A percentile compares a stretch with the other conserved stretches of the same genome.
These are phyloP conservation scores for Neoascia interrupta DNA, from an alignment of 2,888 invertebrate genomes.

Conservation along the genomic window DNA sequence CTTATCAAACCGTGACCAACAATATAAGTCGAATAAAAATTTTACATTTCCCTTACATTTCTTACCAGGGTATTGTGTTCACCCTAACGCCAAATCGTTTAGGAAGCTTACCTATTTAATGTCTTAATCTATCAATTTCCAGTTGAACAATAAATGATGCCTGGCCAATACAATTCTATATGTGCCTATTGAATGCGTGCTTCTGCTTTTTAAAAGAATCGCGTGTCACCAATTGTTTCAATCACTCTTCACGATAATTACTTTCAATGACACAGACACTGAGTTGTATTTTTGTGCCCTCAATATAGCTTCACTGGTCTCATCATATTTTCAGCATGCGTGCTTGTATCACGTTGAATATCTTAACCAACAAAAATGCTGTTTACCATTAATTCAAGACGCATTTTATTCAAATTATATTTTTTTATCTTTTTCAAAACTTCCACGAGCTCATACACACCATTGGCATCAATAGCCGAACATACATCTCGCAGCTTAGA, in stretches of 20 bases:
- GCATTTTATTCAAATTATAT: not conserved
- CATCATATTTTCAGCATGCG: conserved; percentile 30
- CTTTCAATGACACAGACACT: conserved; percentile 14
- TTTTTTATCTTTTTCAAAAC: too few species aligned
- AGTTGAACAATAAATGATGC: too few species aligned
- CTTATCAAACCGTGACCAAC: too few species aligned
- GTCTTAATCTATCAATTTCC: too few species aligned
- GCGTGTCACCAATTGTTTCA: conserved; percentile 29
- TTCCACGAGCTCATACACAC: not conserved
- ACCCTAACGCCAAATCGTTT: too few species aligned
- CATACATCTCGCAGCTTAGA: not conserved
- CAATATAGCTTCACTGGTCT: conserved; percentile 33
- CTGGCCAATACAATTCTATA: too few species aligned
- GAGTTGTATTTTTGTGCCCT: too few species aligned
- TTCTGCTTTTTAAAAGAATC: conserved; percentile 15
- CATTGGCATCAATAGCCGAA: conserved; percentile 8
- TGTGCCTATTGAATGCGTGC: too few species aligned
- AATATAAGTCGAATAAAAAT: too few species aligned
- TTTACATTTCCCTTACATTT: too few species aligned
- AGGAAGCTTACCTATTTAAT: too few species aligned
- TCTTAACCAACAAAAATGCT: conserved; percentile 34
- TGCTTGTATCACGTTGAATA: not conserved
- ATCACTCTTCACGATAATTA: conserved; percentile 2
- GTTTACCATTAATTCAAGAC: conserved; percentile 12
- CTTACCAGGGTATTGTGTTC: too few species aligned